phyloP scores from a whole-genome alignment of 2,797 vertebrate species.

The Eulemur rubriventer region DNA sequence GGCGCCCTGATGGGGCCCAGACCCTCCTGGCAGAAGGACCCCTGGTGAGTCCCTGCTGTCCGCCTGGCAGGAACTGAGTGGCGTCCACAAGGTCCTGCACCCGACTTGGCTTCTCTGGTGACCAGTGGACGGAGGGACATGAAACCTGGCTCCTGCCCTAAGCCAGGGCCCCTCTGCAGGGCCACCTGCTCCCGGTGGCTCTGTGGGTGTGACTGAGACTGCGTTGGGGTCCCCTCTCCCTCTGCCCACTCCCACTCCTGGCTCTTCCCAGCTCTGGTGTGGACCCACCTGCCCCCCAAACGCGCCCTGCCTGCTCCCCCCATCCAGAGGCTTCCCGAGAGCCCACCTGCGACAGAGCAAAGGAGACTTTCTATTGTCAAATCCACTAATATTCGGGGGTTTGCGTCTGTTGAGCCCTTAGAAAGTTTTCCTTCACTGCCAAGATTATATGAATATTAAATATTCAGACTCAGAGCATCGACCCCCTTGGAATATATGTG shows the following conservation, averaged over 20 bases:
- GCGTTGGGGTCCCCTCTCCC: rapidly evolving
- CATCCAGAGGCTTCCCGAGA: rapidly evolving
- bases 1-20: rapidly evolving
- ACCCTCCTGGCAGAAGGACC: background rate
- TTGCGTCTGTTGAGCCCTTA: background rate
- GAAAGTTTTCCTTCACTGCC: background rate
- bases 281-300: too few species aligned
- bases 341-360: rapidly evolving
- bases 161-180: background rate
- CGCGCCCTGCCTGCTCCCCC: rapidly evolving
- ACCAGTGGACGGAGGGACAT: rapidly evolving
- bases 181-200: background rate
- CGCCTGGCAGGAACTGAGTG: background rate
- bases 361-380: background rate
- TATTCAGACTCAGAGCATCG: background rate
- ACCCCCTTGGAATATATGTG: background rate
- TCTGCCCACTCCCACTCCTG: background rate
- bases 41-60: background rate
- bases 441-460: background rate
- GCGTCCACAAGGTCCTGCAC: too few species aligned
- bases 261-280: background rate
- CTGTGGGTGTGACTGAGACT: too few species aligned
- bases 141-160: background rate
- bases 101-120: background rate
- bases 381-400: background rate